Percentiles rank a stretch among this genome's conserved stretches.
Evolutionary conservation across 2,113 vertebrate species (phyloP).

Genomic region (Hippocampus barbouri): DNA sequence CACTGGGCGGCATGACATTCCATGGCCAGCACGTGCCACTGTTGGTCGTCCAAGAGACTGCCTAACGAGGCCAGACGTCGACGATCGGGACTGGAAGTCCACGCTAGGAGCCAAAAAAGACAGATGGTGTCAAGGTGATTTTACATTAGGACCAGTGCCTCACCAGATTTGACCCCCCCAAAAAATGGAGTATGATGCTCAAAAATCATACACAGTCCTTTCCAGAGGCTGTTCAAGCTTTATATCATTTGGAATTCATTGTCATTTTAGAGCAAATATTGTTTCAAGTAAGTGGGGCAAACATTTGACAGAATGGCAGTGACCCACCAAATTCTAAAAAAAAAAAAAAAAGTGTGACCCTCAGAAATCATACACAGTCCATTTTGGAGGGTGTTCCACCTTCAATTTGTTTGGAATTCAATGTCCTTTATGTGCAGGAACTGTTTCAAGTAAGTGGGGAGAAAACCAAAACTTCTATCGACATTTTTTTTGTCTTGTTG

Average conservation of each 20-base stretch:
- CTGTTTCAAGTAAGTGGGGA: neutral
- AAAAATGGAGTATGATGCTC: neutral
- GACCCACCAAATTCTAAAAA: no score
- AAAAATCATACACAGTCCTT: no score
- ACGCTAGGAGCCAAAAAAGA: conserved; percentile 8
- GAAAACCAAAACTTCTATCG: no score
- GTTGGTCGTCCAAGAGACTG: conserved; percentile 92
- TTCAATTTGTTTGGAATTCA: neutral
- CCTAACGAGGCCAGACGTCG: conserved; percentile 74
- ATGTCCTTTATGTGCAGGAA: neutral
- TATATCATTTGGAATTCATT: no score
- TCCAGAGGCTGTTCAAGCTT: no score
- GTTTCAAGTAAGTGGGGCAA: no score
- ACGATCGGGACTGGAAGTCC: conserved; percentile 51
- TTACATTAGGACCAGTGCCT: neutral
- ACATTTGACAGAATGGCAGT: no score
- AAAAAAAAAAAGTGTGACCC: neutral
- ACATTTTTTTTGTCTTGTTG: no score
- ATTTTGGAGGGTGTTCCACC: neutral
- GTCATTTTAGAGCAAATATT: no score
- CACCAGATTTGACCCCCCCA: neutral
- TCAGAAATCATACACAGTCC: neutral
- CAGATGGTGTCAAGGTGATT: neutral
- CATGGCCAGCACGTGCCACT: conserved; percentile 86
- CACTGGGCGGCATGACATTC: conserved; percentile 76